phyloP scores from a whole-genome alignment of 2,888 invertebrate genomes.

The Scaptodrosophila latifasciaeformis region DNA sequence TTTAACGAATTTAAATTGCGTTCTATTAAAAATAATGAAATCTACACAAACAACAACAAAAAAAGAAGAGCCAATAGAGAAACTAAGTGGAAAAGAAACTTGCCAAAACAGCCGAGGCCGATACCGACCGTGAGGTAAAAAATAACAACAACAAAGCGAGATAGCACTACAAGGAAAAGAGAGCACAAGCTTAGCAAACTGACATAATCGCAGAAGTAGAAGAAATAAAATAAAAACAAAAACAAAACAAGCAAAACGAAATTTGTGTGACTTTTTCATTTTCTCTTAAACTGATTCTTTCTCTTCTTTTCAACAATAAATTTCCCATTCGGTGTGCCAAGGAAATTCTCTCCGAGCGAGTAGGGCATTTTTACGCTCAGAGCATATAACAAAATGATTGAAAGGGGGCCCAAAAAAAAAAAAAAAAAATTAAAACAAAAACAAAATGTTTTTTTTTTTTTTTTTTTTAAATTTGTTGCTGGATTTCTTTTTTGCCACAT shows the following conservation, averaged over 20 bases:
- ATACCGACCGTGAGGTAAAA: conserved; percentile 1
- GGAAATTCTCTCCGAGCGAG: no score
- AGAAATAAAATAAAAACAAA: conserved; percentile 35
- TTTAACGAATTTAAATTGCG: conserved; percentile 55
- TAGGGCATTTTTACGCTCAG: no score
- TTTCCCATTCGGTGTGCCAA: no score
- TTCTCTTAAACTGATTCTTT: no score
- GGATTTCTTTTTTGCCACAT: conserved; percentile 28
- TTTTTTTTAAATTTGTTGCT: conserved; percentile 14
- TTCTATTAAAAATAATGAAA: conserved; percentile 51
- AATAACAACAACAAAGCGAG: conserved; percentile 13
- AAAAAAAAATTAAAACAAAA: conserved; percentile 29
- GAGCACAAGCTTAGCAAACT: conserved; percentile 12
- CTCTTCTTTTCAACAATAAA: no score
- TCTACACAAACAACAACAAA: conserved; percentile 15
- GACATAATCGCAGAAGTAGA: conserved; percentile 42
- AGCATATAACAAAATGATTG: no score
- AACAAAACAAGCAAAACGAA: conserved; percentile 22
- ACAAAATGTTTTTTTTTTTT: conserved; percentile 34
- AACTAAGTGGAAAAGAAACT: conserved; percentile 17
- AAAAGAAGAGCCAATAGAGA: not conserved
- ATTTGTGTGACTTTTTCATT: no score
- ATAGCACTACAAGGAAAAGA: conserved; percentile 6
- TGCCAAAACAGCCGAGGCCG: conserved; percentile 19
- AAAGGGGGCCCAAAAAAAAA: no score